Base-by-base conservation (phyloP, 1,140 invertebrate genomes). In the Drosophila ohnishii region DNA sequence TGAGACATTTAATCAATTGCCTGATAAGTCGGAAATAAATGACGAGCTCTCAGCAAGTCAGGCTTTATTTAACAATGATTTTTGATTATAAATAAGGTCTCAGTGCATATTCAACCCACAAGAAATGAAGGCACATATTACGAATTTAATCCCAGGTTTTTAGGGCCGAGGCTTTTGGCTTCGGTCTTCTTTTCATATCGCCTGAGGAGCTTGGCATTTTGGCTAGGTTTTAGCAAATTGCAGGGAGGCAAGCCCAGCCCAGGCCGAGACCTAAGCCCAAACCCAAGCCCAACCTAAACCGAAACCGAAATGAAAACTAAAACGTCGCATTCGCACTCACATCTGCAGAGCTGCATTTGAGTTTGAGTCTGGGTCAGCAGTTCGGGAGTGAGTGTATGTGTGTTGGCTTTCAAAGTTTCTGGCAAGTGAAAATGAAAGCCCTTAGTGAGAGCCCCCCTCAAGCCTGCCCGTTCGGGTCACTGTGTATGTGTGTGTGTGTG, bases 371-470 rank as follows among this genome's bases (percentile, higher is more conserved):
- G 72, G 72, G 80, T 79, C 76, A 79, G 71, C 58, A 62, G 25
- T 74, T 60, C 64, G 60, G 45, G 32, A 45, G 40, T 64, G 59
- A 75, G 50, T 62, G 40, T 42, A 34, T 56, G 60, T 53, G 50
- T 14, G 50, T 22, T 53, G 50, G 50, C 50, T 53, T 53, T 34
- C 37, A 59, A 66, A 66, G 74, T 81, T 80, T 53, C 70, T 85
- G 74, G 35, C 74, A 80, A 87, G 75, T 87, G 76, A 83, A 87
- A 83, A 77, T 50, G 72, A 87, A 87, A 87, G 73, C 75, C 71
- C 66, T 86, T 58, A 53, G 60, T 75, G 48, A 60, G 10, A 11
- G 25, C 14, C 42, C 35, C 35, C 22, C 45, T 5, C 10, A 16
- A 9, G 1, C 28, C 48, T 8, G 25, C 42, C 22, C 16, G 5